phyloP scores from a whole-genome alignment of 2,113 vertebrate species.

The Macrotus californicus region DNA sequence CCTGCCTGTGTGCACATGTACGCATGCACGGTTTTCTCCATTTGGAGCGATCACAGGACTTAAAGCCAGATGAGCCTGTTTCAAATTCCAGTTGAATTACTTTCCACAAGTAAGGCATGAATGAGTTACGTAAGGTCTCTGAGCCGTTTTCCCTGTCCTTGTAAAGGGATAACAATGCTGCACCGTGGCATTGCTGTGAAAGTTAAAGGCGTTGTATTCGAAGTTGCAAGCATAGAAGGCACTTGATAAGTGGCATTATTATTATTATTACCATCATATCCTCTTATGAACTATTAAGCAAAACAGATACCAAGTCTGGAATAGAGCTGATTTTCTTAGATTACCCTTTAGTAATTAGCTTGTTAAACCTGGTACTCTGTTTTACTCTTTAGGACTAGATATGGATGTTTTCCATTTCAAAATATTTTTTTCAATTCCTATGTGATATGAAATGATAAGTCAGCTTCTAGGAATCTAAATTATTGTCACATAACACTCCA shows the following conservation, averaged over 20 bases:
- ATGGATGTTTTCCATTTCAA: background rate
- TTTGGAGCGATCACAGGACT: background rate
- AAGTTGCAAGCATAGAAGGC: background rate
- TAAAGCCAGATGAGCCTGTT: background rate
- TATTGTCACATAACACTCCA: background rate
- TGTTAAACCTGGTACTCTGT: background rate
- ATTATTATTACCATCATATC: background rate
- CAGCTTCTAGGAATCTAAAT: background rate
- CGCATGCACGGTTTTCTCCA: background rate
- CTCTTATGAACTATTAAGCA: background rate
- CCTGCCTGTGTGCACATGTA: background rate
- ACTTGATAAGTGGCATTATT: background rate
- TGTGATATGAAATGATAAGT: background rate
- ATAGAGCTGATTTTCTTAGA: background rate
- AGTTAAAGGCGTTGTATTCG: background rate
- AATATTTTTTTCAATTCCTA: background rate
- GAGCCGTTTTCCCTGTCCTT: background rate
- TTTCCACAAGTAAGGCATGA: background rate
- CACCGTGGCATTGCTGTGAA: background rate
- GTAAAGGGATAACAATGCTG: background rate
- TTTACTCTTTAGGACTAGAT: background rate
- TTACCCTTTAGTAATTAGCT: background rate
- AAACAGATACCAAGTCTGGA: background rate
- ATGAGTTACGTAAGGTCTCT: background rate
- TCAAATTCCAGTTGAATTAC: background rate